Evolutionary conservation across 2,888 invertebrate species (phyloP), one percentile per base, ranked within the genome.

Genomic region (Agonopterix alstromeriana): DNA sequence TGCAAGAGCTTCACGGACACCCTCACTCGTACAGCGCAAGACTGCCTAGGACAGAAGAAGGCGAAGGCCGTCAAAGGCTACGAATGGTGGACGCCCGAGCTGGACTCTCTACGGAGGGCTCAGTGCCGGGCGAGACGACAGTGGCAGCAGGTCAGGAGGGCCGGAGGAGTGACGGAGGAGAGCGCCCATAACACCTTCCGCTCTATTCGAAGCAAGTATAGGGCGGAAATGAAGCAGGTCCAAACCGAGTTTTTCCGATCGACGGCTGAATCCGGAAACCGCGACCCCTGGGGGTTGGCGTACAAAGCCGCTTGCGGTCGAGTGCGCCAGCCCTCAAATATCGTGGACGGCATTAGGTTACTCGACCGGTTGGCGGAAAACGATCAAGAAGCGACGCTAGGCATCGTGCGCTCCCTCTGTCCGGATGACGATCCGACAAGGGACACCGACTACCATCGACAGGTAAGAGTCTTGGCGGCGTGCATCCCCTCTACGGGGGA

Each of bases 241-340:
- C 5, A 27, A 27, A 27, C 27, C 5, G 27, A 27, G 27, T 27
- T 27, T 5, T 27, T 27, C 27, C 27, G 27, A 27, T 27, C 27
- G 27, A 27, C 27, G 5, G 27, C 27, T 27, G 27, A 27, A 27
- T 7, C 27, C 7, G 27, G 27, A 27, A 27, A 27, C 27, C 27
- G 7, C 27, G 27, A 27, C 27, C 27, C 27, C 1, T 27, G 27
- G 27, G 27, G 27, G 5, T 5, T 27, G 27, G 27, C 27, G 8
- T 56, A 57, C 40, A 27, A 43, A 2, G 27, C 17, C 10, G 49
- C 56, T 4, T 36, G 36, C 14, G 54, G 52, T 2, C 38, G 53
- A 2, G 10, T 40, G 0, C 46, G 53, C 1, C 50, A 50, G 0
- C 54, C 49, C 0, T 7, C 7, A 0, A 49, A 48, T 10, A 43